These are phyloP conservation scores for Acinonyx jubatus DNA, from an alignment of 2,113 vertebrate species.

Conservation along the genomic window DNA sequence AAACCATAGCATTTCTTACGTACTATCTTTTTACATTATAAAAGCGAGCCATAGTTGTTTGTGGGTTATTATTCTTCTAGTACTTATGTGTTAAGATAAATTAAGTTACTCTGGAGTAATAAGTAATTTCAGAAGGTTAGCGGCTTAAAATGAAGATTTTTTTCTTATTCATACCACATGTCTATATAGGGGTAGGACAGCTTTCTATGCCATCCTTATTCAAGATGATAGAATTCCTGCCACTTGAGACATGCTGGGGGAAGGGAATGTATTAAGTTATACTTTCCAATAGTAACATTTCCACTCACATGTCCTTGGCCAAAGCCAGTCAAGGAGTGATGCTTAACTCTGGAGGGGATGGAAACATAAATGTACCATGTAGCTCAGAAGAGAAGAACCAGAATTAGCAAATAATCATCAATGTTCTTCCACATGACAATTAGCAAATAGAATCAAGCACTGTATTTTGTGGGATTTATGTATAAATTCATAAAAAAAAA, in stretches of 20 bases:
- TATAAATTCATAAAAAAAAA: not conserved
- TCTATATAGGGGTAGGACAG: not conserved
- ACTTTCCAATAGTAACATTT: not conserved
- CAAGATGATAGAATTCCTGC: not conserved
- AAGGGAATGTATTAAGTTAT: not conserved
- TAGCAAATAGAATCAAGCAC: not conserved
- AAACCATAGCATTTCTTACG: not conserved
- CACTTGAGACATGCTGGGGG: not conserved
- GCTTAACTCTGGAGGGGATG: not conserved
- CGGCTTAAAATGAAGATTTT: not conserved
- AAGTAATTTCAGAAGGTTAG: not conserved
- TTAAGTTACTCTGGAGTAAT: not conserved
- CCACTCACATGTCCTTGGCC: not conserved
- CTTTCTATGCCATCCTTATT: not conserved
- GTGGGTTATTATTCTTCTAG: not conserved
- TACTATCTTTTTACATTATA: not conserved
- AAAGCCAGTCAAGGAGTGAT: not conserved
- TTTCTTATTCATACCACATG: constrained; percentile 32
- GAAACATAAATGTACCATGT: not conserved
- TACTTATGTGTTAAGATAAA: not conserved
- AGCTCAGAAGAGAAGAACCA: not conserved
- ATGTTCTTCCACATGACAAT: not conserved
- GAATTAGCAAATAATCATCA: not conserved
- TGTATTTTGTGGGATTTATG: not conserved
- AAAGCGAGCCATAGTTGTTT: not conserved